Percentiles rank a stretch among this genome's conserved stretches.
These are phyloP conservation scores for Delia radicum DNA, from an alignment of 1,140 invertebrate genomes.

Conservation along the genomic window DNA sequence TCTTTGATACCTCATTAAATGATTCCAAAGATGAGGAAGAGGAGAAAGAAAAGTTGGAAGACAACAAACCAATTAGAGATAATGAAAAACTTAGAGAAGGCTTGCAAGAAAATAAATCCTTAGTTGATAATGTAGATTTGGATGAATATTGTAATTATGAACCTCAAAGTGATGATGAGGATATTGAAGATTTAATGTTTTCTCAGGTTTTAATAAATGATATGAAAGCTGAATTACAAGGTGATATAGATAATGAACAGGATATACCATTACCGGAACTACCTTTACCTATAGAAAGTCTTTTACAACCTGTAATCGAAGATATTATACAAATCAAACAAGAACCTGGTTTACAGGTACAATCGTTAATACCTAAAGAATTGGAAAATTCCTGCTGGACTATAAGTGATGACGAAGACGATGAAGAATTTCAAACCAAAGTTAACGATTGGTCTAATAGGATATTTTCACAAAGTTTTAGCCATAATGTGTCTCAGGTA, in stretches of 20 bases:
- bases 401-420: conserved; percentile 29
- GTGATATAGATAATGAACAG: conserved; percentile 22
- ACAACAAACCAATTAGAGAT: background rate
- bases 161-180: background rate
- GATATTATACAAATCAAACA: conserved; percentile 15
- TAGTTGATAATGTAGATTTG: conserved; percentile 10
- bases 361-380: background rate
- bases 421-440: conserved; percentile 40
- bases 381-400: conserved; percentile 21
- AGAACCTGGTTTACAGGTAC: background rate
- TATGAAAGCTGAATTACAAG: conserved; percentile 45
- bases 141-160: conserved; percentile 1
- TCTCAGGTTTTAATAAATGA: conserved; percentile 31
- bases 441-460: conserved; percentile 44
- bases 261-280: background rate
- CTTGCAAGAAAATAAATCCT: background rate
- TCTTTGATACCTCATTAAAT: conserved; percentile 25
- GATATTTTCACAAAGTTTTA: conserved; percentile 34
- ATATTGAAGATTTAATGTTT: conserved; percentile 18
- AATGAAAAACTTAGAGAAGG: background rate
- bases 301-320: too few species aligned
- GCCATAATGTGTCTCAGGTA: conserved; percentile 27
- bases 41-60: background rate
- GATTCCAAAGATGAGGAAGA: background rate
- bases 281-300: too few species aligned